Percentiles rank a stretch among this genome's conserved stretches.
phyloP scores from a whole-genome alignment of 1,140 invertebrate genomes.

The Hyphantria cunea region DNA sequence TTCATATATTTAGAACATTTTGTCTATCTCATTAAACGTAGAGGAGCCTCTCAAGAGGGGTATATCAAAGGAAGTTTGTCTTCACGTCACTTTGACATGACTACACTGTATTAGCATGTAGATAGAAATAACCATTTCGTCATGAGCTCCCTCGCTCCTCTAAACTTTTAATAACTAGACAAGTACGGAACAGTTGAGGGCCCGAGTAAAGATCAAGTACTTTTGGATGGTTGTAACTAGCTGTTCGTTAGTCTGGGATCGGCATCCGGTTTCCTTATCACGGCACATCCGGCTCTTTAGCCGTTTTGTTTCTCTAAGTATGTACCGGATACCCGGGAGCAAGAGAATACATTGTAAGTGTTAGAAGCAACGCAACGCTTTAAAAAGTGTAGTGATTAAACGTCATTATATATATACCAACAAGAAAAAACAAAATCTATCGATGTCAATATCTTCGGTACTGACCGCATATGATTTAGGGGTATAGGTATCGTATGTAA shows the following conservation, averaged over 20 bases:
- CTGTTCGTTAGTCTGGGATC: conserved; percentile 57
- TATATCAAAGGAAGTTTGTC: conserved; percentile 46
- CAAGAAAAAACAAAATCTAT: neutral
- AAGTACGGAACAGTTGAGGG: conserved; percentile 4
- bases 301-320: conserved; percentile 61
- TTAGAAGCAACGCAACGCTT: neutral
- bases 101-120: conserved; percentile 44
- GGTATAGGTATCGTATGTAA: too few relatives aligned
- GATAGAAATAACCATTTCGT: conserved; percentile 20
- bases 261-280: conserved; percentile 68
- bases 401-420: neutral
- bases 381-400: too few relatives aligned
- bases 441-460: too few relatives aligned
- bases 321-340: conserved; percentile 44
- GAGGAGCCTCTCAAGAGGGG: conserved; percentile 35
- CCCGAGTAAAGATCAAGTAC: conserved; percentile 23
- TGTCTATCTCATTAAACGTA: neutral
- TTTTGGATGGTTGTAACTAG: conserved; percentile 43
- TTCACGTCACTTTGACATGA: conserved; percentile 43
- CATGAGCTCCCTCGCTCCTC: conserved; percentile 20
- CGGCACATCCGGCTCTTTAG: conserved; percentile 46
- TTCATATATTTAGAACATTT: too few relatives aligned
- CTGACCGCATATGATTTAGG: too few relatives aligned
- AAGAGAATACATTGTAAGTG: conserved; percentile 10
- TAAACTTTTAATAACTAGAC: neutral